phyloP scores from a whole-genome alignment of 2,888 invertebrate species.

The Gibbula magus region DNA sequence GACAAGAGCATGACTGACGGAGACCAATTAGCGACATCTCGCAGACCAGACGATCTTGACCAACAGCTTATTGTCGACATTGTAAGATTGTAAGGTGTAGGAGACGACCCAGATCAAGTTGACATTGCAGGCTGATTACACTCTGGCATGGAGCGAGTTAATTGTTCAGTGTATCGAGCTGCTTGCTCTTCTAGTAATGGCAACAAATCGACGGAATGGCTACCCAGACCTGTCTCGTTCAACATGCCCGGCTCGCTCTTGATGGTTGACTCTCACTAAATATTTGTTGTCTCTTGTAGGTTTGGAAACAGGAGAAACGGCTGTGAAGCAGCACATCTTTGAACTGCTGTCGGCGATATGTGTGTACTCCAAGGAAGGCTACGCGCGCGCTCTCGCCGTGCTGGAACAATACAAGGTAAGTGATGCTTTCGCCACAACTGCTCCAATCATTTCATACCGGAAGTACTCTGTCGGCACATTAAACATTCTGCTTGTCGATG shows the following conservation, averaged over 20 bases:
- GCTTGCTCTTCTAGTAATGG: background rate
- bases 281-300: constrained; percentile 77
- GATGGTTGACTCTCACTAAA: background rate
- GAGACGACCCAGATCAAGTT: too few relatives aligned
- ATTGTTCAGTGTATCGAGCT: background rate
- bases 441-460: background rate
- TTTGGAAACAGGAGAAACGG: constrained; percentile 89
- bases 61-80: too few relatives aligned
- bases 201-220: background rate
- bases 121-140: background rate
- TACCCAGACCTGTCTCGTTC: background rate
- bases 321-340: constrained; percentile 96
- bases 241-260: background rate
- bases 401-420: constrained; percentile 93
- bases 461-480: constrained; percentile 1
- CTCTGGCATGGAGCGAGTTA: background rate
- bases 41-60: too few relatives aligned
- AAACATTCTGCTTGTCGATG: background rate
- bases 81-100: too few relatives aligned
- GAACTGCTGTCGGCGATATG: constrained; percentile 94
- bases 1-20: too few relatives aligned
- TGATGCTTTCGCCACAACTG: background rate
- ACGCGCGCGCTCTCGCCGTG: constrained; percentile 80
- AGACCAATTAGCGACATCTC: too few relatives aligned
- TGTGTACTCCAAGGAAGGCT: constrained; percentile 88